Percentiles rank a stretch among this genome's conserved stretches.
phyloP scores from a whole-genome alignment of 2,797 vertebrate genomes.

The Botia almorhae region DNA sequence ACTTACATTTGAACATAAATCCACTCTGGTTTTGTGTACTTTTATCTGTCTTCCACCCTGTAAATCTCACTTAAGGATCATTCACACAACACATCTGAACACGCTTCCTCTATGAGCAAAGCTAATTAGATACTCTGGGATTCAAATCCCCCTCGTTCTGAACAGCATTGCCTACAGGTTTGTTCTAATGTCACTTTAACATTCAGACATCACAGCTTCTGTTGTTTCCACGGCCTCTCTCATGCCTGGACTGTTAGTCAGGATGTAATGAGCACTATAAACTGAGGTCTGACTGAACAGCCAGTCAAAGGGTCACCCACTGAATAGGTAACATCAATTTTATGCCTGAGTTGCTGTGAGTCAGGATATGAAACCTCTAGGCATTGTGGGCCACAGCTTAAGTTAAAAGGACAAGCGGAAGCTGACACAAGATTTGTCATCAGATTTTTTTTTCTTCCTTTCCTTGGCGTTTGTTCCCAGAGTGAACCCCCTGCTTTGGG shows the following conservation, averaged over 20 bases:
- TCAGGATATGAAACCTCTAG: conserved; percentile 68
- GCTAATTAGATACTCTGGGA: conserved; percentile 50
- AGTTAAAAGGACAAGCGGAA: conserved; percentile 74
- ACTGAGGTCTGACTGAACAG: conserved; percentile 57
- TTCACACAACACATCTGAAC: conserved; percentile 50
- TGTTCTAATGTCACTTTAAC: conserved; percentile 51
- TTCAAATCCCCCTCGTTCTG: conserved; percentile 45
- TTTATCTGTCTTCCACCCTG: conserved; percentile 31
- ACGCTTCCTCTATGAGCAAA: conserved; percentile 44
- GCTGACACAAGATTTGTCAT: conserved; percentile 74
- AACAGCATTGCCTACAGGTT: conserved; percentile 65
- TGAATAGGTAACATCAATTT: conserved; percentile 74
- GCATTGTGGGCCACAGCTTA: conserved; percentile 64
- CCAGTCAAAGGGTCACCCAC: conserved; percentile 60
- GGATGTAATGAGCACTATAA: conserved; percentile 58
- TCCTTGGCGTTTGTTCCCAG: neutral
- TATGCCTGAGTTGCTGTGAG: conserved; percentile 72
- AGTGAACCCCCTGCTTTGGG: conserved; percentile 11
- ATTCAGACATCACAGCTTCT: neutral
- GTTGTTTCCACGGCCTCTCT: conserved; percentile 41
- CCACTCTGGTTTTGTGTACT: conserved; percentile 25
- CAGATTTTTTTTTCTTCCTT: conserved; percentile 33
- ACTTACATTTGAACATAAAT: conserved; percentile 40
- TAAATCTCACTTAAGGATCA: conserved; percentile 54
- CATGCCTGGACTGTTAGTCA: conserved; percentile 69